Conservation (phyloP, 92 coral and sea anemone genomes). For the Porites divaricata region DNA sequence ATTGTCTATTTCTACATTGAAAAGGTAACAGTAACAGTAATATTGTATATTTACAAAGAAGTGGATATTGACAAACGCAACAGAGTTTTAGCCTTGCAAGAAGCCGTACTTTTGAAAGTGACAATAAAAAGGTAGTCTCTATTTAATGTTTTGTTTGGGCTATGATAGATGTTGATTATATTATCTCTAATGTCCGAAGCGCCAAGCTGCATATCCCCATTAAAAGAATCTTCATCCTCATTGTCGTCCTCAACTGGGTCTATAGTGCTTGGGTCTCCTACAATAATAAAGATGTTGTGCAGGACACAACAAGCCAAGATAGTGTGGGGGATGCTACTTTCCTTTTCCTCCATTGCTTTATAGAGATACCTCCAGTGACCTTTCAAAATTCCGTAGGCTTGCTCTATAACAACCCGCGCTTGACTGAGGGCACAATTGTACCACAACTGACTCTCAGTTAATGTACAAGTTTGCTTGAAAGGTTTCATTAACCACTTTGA, state of each 20-base stretch:
- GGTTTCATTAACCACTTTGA: conserved; percentile 46
- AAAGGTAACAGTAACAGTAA: conserved; percentile 20
- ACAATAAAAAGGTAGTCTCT: conserved; percentile 20
- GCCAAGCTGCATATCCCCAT: conserved; percentile 48
- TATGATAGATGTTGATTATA: conserved; percentile 47
- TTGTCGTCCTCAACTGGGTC: conserved; percentile 47
- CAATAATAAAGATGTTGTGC: too few relatives aligned
- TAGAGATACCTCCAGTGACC: conserved; percentile 66
- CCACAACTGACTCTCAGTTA: conserved; percentile 53
- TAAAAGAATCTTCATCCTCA: conserved; percentile 25
- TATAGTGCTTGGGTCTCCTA: conserved; percentile 54
- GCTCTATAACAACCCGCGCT: conserved; percentile 58
- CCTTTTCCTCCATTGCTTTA: conserved; percentile 59
- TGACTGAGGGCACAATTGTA: conserved; percentile 57
- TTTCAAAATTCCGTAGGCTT: conserved; percentile 58
- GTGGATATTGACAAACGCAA: too few relatives aligned
- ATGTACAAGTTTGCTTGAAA: conserved; percentile 51
- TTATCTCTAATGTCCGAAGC: conserved; percentile 53
- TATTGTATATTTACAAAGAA: conserved; percentile 1
- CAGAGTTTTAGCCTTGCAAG: conserved; percentile 17
- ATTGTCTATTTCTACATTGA: conserved; percentile 8
- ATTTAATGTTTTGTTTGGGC: conserved; percentile 31
- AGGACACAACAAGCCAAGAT: conserved; percentile 58
- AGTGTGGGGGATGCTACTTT: conserved; percentile 53
- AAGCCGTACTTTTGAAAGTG: conserved; percentile 13